Conservation (phyloP, 2,113 vertebrate genomes). For the Nymphicus hollandicus region DNA sequence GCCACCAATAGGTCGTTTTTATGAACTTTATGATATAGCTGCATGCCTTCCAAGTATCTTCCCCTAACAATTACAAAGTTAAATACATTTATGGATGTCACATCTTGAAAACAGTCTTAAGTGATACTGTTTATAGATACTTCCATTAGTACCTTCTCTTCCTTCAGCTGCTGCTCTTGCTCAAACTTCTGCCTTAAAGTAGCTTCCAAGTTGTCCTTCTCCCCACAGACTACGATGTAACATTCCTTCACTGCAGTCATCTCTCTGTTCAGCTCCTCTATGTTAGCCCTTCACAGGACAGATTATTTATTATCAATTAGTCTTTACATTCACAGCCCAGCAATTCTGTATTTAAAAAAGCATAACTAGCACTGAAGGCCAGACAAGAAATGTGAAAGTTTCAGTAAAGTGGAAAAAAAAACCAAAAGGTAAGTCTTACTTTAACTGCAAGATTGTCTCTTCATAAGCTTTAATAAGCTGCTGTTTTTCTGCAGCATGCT, state of each 20-base stretch:
- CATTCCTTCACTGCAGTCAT: conserved; percentile 86
- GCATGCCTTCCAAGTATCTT: not conserved
- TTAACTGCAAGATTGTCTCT: conserved; percentile 72
- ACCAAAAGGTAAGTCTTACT: conserved; percentile 74
- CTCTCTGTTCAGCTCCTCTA: conserved; percentile 83
- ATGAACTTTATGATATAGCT: not conserved
- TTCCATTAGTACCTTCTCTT: conserved; percentile 76
- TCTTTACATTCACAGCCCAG: not conserved
- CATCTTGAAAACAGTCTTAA: not conserved
- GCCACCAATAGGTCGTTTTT: not conserved
- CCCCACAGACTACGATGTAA: conserved; percentile 89
- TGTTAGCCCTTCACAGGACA: conserved; percentile 72
- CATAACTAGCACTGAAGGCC: not conserved
- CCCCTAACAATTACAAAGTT: not conserved
- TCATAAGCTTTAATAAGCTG: conserved; percentile 78
- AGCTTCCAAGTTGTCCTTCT: conserved; percentile 84
- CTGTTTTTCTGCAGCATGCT: conserved; percentile 75
- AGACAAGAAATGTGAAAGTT: not conserved
- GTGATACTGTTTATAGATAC: not conserved
- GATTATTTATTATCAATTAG: not conserved
- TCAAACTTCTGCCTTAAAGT: conserved; percentile 66
- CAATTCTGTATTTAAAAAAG: not conserved
- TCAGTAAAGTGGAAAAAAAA: not conserved
- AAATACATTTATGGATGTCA: not conserved
- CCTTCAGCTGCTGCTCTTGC: conserved; percentile 70